Evolutionary conservation across 2,888 invertebrate genomes (phyloP).

Genomic region (Bedellia somnulentella): DNA sequence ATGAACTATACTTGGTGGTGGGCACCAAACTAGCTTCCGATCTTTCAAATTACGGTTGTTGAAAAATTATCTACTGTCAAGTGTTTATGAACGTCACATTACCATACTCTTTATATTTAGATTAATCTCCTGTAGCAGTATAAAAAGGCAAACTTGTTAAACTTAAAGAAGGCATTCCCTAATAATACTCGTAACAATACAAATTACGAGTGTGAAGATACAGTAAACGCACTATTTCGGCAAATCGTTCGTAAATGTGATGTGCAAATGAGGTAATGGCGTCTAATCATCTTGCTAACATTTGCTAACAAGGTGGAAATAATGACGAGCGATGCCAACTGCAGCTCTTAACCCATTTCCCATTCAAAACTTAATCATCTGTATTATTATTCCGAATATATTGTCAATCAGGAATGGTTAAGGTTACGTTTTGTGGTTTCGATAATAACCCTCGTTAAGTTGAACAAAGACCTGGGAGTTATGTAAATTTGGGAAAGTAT

Average conservation of each 20-base stretch:
- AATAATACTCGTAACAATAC: no score
- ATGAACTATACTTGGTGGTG: slow-evolving; percentile 61
- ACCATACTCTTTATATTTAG: no score
- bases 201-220: no score
- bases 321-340: slow-evolving; percentile 19
- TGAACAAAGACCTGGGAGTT: slow-evolving; percentile 39
- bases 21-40: slow-evolving; percentile 54
- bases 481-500: slow-evolving; percentile 51
- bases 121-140: no score
- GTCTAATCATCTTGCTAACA: slow-evolving; percentile 29
- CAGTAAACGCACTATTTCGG: no score
- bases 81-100: no score
- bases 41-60: slow-evolving; percentile 55
- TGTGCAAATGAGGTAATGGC: slow-evolving; percentile 19
- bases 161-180: no score
- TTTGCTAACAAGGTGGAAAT: slow-evolving; percentile 41
- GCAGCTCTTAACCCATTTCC: slow-evolving; percentile 19
- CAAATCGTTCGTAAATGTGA: no score
- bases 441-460: slow-evolving; percentile 52
- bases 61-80: no score
- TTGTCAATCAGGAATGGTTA: slow-evolving; percentile 47
- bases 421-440: slow-evolving; percentile 47
- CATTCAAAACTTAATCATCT: slow-evolving; percentile 16
- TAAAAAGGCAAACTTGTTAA: no score
- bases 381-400: slow-evolving; percentile 26